phyloP scores from a whole-genome alignment of 2,797 vertebrate genomes.

The Pelochelys cantorii region DNA sequence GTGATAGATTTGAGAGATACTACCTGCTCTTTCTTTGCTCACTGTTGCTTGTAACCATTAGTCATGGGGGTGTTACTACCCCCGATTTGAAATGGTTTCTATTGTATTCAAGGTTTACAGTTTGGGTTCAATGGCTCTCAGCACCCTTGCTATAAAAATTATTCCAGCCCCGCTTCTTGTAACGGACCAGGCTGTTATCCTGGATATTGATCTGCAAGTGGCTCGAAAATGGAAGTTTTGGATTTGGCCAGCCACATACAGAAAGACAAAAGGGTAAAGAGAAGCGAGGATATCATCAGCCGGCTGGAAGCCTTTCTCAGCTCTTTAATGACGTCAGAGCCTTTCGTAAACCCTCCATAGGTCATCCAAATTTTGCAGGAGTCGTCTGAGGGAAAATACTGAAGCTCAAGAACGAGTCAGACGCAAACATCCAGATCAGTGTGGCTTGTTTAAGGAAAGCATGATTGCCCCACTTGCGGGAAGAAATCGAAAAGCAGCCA shows the following conservation, averaged over 20 bases:
- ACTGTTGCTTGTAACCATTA: too few species aligned
- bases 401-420: not conserved
- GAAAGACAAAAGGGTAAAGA: not conserved
- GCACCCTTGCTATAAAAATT: too few species aligned
- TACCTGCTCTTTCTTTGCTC: not conserved
- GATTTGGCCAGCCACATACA: not conserved
- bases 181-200: not conserved
- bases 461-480: not conserved
- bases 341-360: not conserved
- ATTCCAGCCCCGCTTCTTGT: too few species aligned
- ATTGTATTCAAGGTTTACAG: too few species aligned
- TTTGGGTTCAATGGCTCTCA: too few species aligned
- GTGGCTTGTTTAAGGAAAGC: not conserved
- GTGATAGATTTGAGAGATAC: not conserved
- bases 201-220: not conserved
- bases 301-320: not conserved
- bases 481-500: not conserved
- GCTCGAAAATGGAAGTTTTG: not conserved
- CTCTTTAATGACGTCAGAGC: not conserved
- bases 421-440: not conserved
- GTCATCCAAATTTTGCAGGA: not conserved
- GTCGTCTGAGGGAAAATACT: not conserved
- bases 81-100: too few species aligned
- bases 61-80: too few species aligned
- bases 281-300: not conserved